These are phyloP conservation scores for Bombus confusus DNA, from an alignment of 1,140 invertebrate genomes.

Conservation along the genomic window DNA sequence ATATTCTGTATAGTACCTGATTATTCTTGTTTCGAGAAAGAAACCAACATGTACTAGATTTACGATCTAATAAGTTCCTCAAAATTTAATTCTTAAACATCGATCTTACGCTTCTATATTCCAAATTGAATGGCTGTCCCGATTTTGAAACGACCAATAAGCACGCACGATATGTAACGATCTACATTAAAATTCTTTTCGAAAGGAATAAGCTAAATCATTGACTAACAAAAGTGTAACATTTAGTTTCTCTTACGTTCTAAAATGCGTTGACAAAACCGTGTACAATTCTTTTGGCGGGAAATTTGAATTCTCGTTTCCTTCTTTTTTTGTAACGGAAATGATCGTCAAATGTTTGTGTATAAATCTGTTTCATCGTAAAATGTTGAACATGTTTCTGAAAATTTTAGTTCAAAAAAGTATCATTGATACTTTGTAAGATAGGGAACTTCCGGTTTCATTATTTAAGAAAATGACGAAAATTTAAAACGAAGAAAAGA, in stretches of 20 bases:
- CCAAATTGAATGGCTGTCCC: neutral
- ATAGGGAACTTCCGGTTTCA: neutral
- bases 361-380: neutral
- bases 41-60: neutral
- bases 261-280: neutral
- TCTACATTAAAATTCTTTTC: conserved; percentile 26
- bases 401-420: neutral
- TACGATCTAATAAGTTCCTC: conserved; percentile 13
- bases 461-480: too few species aligned
- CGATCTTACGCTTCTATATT: neutral
- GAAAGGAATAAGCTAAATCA: conserved; percentile 11
- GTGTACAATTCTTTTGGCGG: neutral
- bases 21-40: neutral
- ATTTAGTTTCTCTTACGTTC: neutral
- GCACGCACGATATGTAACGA: conserved; percentile 47
- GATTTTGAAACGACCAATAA: conserved; percentile 31
- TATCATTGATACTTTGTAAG: neutral
- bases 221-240: conserved; percentile 8
- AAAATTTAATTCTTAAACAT: conserved; percentile 20
- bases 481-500: neutral
- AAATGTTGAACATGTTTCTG: neutral
- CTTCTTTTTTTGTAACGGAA: neutral
- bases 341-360: neutral
- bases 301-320: neutral
- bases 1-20: neutral